Conservation (phyloP, 2,888 invertebrate species). For the Euspilapteryx auroguttella region DNA sequence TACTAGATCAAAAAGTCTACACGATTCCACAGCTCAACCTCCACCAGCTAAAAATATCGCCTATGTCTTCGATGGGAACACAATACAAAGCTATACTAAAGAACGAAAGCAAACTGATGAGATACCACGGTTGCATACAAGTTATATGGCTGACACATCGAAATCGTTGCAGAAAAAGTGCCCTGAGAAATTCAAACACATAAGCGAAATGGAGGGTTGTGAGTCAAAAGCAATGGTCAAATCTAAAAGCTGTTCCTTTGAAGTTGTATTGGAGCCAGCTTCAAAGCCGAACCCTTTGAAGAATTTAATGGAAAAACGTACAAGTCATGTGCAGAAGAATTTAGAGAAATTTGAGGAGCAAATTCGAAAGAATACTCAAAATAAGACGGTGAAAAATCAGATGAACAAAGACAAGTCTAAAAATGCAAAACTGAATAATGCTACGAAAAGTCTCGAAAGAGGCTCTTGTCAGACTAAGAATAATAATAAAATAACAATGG, state of each 20-base stretch:
- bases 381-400: conserved; percentile 38
- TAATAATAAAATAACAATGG: conserved; percentile 49
- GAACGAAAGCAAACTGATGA: conserved; percentile 50
- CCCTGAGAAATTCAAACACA: conserved; percentile 39
- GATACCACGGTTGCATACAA: conserved; percentile 60
- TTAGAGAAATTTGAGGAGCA: conserved; percentile 64
- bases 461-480: conserved; percentile 42
- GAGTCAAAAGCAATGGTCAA: conserved; percentile 44
- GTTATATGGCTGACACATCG: conserved; percentile 48
- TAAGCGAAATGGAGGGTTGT: conserved; percentile 45
- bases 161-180: conserved; percentile 48
- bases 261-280: conserved; percentile 51
- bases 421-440: conserved; percentile 35
- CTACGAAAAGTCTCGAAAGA: conserved; percentile 50
- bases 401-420: conserved; percentile 46
- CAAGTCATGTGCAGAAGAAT: conserved; percentile 57
- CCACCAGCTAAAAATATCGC: conserved; percentile 49
- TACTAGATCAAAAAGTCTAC: conserved; percentile 44
- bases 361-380: conserved; percentile 42
- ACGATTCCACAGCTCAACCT: conserved; percentile 38
- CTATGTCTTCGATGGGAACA: conserved; percentile 52
- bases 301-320: conserved; percentile 46
- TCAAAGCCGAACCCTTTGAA: conserved; percentile 49
- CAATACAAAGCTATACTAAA: conserved; percentile 32
- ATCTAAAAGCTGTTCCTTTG: conserved; percentile 55